Percentiles rank a stretch among this genome's conserved stretches.
phyloP scores from a whole-genome alignment of 2,797 vertebrate species.

The Pseudochromis fuscus region DNA sequence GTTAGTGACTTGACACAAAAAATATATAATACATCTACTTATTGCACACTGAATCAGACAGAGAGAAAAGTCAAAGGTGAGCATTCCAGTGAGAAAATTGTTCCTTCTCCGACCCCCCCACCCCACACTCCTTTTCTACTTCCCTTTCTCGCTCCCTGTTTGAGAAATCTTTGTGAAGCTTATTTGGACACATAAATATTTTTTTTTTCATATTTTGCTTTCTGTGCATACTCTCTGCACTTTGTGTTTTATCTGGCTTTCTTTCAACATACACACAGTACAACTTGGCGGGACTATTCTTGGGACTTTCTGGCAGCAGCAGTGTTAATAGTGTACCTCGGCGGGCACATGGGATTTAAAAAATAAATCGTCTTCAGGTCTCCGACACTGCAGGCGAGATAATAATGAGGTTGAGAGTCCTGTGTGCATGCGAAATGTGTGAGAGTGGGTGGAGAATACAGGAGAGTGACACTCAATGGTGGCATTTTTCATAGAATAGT shows the following conservation, averaged over 20 bases:
- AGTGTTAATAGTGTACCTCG: constrained; percentile 83
- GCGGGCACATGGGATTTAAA: constrained; percentile 84
- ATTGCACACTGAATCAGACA: constrained; percentile 94
- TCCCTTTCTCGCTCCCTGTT: constrained; percentile 80
- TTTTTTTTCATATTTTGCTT: constrained; percentile 42
- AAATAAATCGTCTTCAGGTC: constrained; percentile 46
- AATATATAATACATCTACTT: constrained; percentile 91
- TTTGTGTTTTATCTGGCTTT: constrained; percentile 48
- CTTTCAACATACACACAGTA: constrained; percentile 39
- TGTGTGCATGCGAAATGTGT: constrained; percentile 54
- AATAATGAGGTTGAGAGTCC: constrained; percentile 39
- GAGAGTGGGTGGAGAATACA: constrained; percentile 57
- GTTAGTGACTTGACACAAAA: constrained; percentile 84
- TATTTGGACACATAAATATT: constrained; percentile 80
- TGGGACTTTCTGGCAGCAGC: constrained; percentile 81
- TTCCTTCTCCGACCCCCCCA: constrained; percentile 14
- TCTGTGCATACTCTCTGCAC: constrained; percentile 58
- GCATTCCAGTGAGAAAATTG: constrained; percentile 88
- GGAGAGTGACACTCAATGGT: constrained; percentile 66
- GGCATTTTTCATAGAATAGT: constrained; percentile 57
- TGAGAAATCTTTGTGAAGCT: constrained; percentile 81
- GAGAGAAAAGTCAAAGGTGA: constrained; percentile 87
- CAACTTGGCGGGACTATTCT: constrained; percentile 72
- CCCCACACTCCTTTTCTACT: constrained; percentile 14
- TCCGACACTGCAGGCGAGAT: constrained; percentile 52